Evolutionary conservation across 2,888 invertebrate genomes (phyloP).

Genomic region (Gastrophysa polygoni): DNA sequence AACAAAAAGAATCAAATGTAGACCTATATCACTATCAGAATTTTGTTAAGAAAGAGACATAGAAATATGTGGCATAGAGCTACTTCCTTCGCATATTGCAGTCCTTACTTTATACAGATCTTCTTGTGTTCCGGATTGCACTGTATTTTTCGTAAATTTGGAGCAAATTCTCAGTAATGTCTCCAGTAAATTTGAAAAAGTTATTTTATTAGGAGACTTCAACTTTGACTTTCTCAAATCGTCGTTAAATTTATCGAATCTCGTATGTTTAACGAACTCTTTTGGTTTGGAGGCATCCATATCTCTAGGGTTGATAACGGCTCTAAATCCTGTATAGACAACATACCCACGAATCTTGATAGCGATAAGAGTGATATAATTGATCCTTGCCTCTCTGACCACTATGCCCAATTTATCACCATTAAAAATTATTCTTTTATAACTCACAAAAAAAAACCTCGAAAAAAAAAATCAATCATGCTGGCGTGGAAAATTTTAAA

Average conservation of each 20-base stretch:
- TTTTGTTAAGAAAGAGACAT: not conserved
- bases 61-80: slow-evolving; percentile 2
- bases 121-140: not conserved
- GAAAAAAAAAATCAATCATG: not conserved
- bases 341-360: not conserved
- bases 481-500: not conserved
- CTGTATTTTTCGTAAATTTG: not conserved
- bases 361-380: not conserved
- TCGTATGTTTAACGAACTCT: not conserved
- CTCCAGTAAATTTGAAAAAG: not conserved
- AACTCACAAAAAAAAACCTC: not conserved
- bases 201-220: not conserved
- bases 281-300: not conserved
- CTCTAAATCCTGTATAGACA: not conserved
- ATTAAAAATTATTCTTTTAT: not conserved
- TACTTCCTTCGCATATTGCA: not conserved
- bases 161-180: not conserved
- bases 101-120: not conserved
- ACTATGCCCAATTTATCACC: not conserved
- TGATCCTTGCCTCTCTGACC: not conserved
- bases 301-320: not conserved
- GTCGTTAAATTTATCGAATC: not conserved
- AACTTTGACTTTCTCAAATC: slow-evolving; percentile 1
- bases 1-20: not conserved
- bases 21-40: not conserved